A percentile compares a stretch with the other conserved stretches of the same genome.
These are phyloP conservation scores for Noctua pronuba DNA, from an alignment of 2,888 invertebrate species.

Conservation along the genomic window DNA sequence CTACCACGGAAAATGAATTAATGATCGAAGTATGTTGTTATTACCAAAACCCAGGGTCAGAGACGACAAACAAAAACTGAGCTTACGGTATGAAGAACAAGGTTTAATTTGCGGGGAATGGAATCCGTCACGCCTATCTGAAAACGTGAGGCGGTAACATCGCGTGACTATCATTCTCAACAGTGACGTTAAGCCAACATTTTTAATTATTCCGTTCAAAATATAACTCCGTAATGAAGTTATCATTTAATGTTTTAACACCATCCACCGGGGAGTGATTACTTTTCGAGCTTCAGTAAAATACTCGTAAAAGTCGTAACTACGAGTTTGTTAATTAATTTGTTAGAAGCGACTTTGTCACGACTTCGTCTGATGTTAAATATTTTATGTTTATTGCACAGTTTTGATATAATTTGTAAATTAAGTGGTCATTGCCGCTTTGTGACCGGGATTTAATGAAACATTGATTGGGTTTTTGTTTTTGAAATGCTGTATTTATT, in stretches of 20 bases:
- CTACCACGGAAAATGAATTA: constrained; percentile 49
- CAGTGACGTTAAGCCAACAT: constrained; percentile 51
- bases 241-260: constrained; percentile 67
- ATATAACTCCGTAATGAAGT: constrained; percentile 64
- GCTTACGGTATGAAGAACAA: neutral
- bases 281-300: constrained; percentile 61
- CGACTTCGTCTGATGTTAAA: constrained; percentile 53
- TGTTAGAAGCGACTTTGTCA: constrained; percentile 55
- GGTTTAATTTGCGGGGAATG: neutral
- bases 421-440: constrained; percentile 53
- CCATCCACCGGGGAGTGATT: constrained; percentile 58
- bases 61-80: neutral
- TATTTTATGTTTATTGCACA: constrained; percentile 59
- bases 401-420: constrained; percentile 59
- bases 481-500: neutral
- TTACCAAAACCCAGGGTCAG: constrained; percentile 24
- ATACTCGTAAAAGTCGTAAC: constrained; percentile 61
- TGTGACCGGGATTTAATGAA: constrained; percentile 46
- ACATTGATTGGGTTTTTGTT: constrained; percentile 40
- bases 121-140: constrained; percentile 29
- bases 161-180: constrained; percentile 61
- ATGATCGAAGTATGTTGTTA: constrained; percentile 39
- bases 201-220: constrained; percentile 66
- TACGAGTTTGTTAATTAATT: constrained; percentile 64
- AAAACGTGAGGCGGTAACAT: constrained; percentile 19